These are phyloP conservation scores for Pluvialis apricaria DNA, from an alignment of 2,113 vertebrate species.

Conservation along the genomic window DNA sequence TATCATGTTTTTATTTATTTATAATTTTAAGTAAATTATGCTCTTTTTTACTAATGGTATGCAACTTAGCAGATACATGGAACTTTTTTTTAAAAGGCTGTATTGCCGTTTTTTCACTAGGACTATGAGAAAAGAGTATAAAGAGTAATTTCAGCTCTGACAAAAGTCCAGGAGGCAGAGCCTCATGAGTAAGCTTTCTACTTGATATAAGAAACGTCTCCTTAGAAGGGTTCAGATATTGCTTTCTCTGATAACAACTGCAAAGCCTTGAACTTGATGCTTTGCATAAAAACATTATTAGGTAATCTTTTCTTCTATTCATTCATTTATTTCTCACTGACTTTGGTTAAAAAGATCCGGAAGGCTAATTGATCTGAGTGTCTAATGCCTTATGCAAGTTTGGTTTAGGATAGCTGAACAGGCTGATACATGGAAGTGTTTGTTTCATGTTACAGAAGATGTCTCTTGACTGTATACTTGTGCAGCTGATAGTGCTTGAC, in stretches of 20 bases:
- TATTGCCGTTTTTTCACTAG: neutral
- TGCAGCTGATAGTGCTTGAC: neutral
- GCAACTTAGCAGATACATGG: neutral
- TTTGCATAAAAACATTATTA: neutral
- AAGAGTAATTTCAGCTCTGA: neutral
- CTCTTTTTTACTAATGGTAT: neutral
- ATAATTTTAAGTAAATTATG: neutral
- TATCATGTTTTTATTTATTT: neutral
- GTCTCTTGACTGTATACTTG: neutral
- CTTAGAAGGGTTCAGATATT: neutral
- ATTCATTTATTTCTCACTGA: neutral
- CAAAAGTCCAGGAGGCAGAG: neutral
- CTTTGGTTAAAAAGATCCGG: neutral
- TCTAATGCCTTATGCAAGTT: neutral
- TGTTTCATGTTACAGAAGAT: neutral
- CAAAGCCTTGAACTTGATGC: neutral
- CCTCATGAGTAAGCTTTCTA: neutral
- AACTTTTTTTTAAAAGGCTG: neutral
- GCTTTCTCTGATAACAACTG: neutral
- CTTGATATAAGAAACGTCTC: neutral
- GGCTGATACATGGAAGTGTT: neutral
- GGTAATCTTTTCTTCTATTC: neutral
- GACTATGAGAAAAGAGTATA: neutral
- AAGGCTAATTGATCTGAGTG: neutral
- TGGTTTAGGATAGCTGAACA: neutral